Percentiles rank a stretch among this genome's conserved stretches.
Evolutionary conservation across 2,113 vertebrate species (phyloP).

Genomic region (Oreochromis spilurus): DNA sequence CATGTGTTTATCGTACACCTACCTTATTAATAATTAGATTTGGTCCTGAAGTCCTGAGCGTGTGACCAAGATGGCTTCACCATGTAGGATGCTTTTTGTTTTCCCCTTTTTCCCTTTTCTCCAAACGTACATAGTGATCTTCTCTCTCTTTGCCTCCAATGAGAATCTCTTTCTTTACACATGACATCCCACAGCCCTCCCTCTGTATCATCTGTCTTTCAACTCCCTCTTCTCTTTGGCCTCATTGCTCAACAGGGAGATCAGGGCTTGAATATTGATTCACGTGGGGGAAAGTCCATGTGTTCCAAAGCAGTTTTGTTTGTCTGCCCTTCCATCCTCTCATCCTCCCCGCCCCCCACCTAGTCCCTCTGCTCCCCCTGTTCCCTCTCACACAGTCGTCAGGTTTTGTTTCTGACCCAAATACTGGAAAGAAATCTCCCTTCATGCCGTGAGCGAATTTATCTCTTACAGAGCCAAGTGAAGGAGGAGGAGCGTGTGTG

Average conservation of each 20-base stretch:
- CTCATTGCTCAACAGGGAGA: conserved; percentile 61
- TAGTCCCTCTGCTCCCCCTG: neutral
- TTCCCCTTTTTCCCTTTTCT: neutral
- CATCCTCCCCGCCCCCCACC: neutral
- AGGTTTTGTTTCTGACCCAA: conserved; percentile 70
- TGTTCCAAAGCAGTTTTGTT: conserved; percentile 63
- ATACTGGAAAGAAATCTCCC: conserved; percentile 52
- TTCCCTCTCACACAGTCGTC: conserved; percentile 1
- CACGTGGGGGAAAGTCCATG: conserved; percentile 66
- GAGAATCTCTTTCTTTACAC: conserved; percentile 44
- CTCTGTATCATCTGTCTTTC: conserved; percentile 41
- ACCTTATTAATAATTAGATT: conserved; percentile 23
- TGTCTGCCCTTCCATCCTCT: conserved; percentile 51
- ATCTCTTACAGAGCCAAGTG: neutral
- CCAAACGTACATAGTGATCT: conserved; percentile 24
- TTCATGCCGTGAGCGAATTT: conserved; percentile 32
- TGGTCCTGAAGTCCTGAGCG: neutral
- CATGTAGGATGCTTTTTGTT: conserved; percentile 1
- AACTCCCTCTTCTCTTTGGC: conserved; percentile 55
- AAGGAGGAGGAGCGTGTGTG: neutral
- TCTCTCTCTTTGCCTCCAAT: conserved; percentile 54
- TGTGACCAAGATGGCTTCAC: conserved; percentile 11
- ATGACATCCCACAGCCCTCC: conserved; percentile 54
- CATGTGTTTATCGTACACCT: neutral
- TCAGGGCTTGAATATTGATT: conserved; percentile 71